Conservation (phyloP, 37 sponge, comb jelly and placozoan species). For the Chondrosia reniformis region DNA sequence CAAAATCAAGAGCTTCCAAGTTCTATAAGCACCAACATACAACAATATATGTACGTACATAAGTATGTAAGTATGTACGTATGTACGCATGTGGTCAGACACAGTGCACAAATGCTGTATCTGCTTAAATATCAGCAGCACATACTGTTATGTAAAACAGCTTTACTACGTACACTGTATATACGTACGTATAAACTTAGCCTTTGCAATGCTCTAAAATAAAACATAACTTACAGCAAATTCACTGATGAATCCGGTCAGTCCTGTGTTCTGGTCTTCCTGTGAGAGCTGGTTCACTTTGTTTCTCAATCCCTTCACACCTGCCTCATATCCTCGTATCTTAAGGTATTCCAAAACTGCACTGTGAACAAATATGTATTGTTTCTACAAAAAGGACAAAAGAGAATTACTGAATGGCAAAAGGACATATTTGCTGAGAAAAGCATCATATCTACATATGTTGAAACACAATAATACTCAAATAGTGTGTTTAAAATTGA, state of each 20-base stretch:
- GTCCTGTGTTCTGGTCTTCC: constrained; percentile 30
- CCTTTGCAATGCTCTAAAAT: no score
- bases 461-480: no score
- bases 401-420: no score
- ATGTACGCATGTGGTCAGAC: no score
- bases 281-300: constrained; percentile 23
- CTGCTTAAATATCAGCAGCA: background rate
- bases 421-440: no score
- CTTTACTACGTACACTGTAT: background rate
- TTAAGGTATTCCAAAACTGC: constrained; percentile 52
- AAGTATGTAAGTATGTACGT: background rate
- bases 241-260: constrained; percentile 30
- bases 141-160: background rate
- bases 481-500: no score
- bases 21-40: constrained; percentile 62
- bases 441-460: no score
- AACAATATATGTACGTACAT: background rate
- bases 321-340: constrained; percentile 45
- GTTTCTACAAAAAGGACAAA: constrained; percentile 24
- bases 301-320: constrained; percentile 35
- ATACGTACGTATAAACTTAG: no score
- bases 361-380: constrained; percentile 83
- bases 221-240: constrained; percentile 40
- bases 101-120: no score
- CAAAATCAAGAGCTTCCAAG: background rate